Base-by-base conservation (phyloP, 2,113 vertebrate species). In the Choloepus hoffmanni region DNA sequence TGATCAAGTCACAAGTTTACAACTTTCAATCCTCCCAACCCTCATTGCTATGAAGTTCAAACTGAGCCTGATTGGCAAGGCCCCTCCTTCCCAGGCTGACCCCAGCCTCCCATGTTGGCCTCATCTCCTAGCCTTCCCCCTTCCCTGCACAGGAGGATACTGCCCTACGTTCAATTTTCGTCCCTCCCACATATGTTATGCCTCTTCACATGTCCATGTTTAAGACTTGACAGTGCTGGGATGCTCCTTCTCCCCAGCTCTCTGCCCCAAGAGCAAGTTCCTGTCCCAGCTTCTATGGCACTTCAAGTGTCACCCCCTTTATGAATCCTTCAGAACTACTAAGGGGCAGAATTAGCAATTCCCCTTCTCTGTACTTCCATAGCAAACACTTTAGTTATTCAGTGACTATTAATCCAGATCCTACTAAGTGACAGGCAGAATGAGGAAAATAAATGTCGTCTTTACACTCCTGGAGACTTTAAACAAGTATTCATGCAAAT, bases 401-500 rank as follows among this genome's bases (percentile, higher is more conserved):
- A 50, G 1, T 10, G 5, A 83, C 48, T 89, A 14, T 77, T 86
- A 92, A 93, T 84, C 78, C 24, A 84, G 62, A 16, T 92, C 48
- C 40, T 90, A 55, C 78, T 79, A 58, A 81, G 60, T 89, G 60
- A n/a, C 86, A 84, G 28, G 19, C 67, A 67, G 58, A 48, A 58
- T 53, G 63, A 96, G 60, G 60, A 82, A 95, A 92, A 67, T 30
- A 63, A 28, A 62, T 4, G 24, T 87, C 26, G 0, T 65, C 90
- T 93, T 95, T 89, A 21, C 79, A 87, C 26, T 95, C 76, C 76
- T 85, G 26, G 65, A 94, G 78, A 63, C 67, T 70, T 95, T 85
- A 90, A 93, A 89, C 89, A 95, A 76, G 50, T 15, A 30, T 11
- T 67, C 62, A 65, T 23, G 60, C 83, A 91, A 77, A 73, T 67